Evolutionary conservation across 1,140 invertebrate species (phyloP), one percentile per base, ranked within the genome.

Genomic region (Theocolax elegans): DNA sequence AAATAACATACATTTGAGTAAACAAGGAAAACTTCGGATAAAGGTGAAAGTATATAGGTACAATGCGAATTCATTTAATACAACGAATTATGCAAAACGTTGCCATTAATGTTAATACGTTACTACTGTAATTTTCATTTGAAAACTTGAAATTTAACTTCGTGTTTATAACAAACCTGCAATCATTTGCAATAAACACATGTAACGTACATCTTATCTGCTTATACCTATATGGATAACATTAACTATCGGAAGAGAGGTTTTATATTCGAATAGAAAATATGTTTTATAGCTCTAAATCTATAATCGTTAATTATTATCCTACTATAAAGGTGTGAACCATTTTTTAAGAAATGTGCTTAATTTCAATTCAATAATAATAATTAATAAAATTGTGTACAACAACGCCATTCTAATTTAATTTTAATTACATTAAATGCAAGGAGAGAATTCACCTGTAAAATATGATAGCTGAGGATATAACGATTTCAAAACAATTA

Each of bases 61-160:
- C 21, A 42, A 15, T 53, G 25, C 13, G 13, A 13, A 35, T 44
- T 25, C 12, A 44, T 35, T 35, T 35, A 35, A 35, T 56, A 35
- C 1, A 35, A 19, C 3, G 53, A 17, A 8, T 21, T 38, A 31
- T 38, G 29, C 27, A 56, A 31, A 38, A 17, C 8, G 17, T 56
- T 56, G 31, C 19, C 12, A 42, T n/a, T n/a, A 8, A 59, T 27
- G 1, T 42, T 42, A 44, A 19, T 10, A 27, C 27, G 12, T 25
- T 21, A 46, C 27, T 48, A 44, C 27, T 48, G 42, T 62, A 29
- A 46, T 46, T 62, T 46, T 48, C 25, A 9, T 62, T 31, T 58
- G 10, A 15, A 38, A 29, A 31, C 23, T 17, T 8, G 10, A 53
- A 53, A 9, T 29, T 53, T 29, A 53, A 53, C 25, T 15, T 12